These are phyloP conservation scores for Frankliniella intonsa DNA, from an alignment of 2,888 invertebrate genomes.

Conservation along the genomic window DNA sequence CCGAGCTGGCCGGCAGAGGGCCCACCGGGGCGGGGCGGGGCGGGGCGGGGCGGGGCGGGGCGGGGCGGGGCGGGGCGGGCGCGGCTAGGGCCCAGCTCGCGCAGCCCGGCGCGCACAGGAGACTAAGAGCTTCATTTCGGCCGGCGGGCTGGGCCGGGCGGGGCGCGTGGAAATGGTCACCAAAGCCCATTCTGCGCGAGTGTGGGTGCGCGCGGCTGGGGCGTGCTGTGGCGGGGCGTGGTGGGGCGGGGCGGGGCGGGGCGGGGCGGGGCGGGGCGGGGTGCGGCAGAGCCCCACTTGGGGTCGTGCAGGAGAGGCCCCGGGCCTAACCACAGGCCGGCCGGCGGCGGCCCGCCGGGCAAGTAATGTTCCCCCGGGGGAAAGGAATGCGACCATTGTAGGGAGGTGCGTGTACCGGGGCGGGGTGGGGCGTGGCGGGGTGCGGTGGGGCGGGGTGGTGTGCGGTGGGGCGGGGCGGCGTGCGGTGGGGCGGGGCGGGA, in stretches of 20 bases:
- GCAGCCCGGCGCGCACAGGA: neutral
- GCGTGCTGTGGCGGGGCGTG: neutral
- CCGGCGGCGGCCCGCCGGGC: neutral
- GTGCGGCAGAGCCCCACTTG: neutral
- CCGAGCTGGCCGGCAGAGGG: neutral
- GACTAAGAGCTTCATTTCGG: conserved; percentile 20
- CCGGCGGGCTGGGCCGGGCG: neutral
- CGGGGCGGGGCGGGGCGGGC: neutral
- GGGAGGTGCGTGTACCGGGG: neutral
- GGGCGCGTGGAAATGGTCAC: conserved; percentile 20
- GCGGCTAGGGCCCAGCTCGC: neutral
- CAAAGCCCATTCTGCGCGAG: conserved; percentile 8
- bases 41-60: neutral
- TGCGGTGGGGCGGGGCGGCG: too few species aligned
- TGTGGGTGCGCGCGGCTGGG: neutral
- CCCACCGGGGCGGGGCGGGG: neutral
- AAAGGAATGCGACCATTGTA: conserved; percentile 19
- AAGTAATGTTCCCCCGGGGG: conserved; percentile 25
- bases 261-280: neutral
- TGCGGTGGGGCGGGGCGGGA: too few species aligned
- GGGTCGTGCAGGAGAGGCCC: neutral
- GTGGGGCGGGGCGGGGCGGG: neutral
- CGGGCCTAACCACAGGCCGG: conserved; percentile 5
- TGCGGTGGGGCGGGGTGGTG: too few species aligned
- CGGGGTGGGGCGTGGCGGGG: too few species aligned